Evolutionary conservation across 2,113 vertebrate genomes (phyloP), one percentile per base, ranked within the genome.

Genomic region (Phaethon lepturus): DNA sequence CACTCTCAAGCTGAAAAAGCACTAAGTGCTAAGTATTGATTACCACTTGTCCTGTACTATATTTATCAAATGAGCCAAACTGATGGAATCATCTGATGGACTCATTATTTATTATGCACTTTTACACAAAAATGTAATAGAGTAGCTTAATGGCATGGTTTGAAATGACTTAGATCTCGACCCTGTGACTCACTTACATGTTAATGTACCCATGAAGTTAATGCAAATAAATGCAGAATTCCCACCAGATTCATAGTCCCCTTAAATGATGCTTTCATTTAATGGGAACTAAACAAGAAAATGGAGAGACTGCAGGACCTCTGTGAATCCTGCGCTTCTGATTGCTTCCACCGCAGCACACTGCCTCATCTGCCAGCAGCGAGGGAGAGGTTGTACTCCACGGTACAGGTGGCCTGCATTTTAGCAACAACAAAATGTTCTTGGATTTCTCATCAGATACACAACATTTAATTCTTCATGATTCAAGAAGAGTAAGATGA

Each of bases 1-100:
- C 38, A 92, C 52, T 64, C 59, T 80, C 40, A 74, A 75, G 55
- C 55, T 95, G 47, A 85, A 94, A 95, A 31, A 86, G 67, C 55
- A 77, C 66, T 92, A 95, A 95, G 94, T 94, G 92, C 92, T 93
- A 90, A 28, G 5, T 96, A 97, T 96, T 95, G 93, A 97, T 96
- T 87, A 79, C 50, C n/a, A 56, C 74, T 87, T 90, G 55, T 33
- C 47, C 74, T 80, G 76, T 55, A 59, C 60, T 93, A n/a, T 53
- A 90, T 88, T 53, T 85, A 92, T 93, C 85, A 94, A 92, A 62
- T 64, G 56, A 95, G 66, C 38, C 38, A 91, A 94, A 74, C 18
- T 63, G 72, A 88, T 91, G 66, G 86, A 90, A 82, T 81, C 44
- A 88, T 75, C 80, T 90, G 71, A 86, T 74, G 42, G 44, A 17